Evolutionary conservation across 2,888 invertebrate species (phyloP), one percentile per base, ranked within the genome.

Genomic region (Argynnis bischoffii): DNA sequence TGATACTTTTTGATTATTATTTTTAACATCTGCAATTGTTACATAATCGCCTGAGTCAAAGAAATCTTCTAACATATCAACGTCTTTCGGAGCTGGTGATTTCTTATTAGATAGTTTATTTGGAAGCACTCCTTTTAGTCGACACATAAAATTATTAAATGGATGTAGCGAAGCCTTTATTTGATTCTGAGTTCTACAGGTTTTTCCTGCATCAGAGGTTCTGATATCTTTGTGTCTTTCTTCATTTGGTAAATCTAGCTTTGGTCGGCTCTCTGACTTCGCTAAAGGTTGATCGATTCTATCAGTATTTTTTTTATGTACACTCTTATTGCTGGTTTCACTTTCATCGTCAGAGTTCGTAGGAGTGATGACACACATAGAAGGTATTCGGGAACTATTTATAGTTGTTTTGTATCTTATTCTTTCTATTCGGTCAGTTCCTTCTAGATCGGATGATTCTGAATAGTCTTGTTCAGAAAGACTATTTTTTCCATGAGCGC

Each of bases 331-430:
- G 75, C 86, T 87, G 50, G 78, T 82, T 82, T 94, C 93, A 74
- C 95, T 95, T 84, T 98, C 98, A 79, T 98, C 98, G 77, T 98
- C 98, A 72, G 97, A 97, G 71, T 96, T 96, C 0, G 96, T 95
- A 5, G 98, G 97, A 16, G 98, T 98, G 61, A 98, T 97, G 3
- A 97, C 97, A 86, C 98, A 98, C 96, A 98, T 96, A 6, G 98
- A 97, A 1, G 98, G 98, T 80, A 98, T 98, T 76, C 98, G 94
- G 76, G 96, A 96, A 63, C 96, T 96, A 79, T 96, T 97, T 55
- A 98, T 96, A 1, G 96, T 96, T 0, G 98, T 98, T 89, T 98
- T 98, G 55, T 95, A 95, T 70, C 97, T 93, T 73, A 98, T 96
- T 75, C 97, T 93, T 86, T 98, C 97, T 77, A 97, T 96, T 79